Evolutionary conservation across 1,140 invertebrate species (phyloP).

Genomic region (Halesus radiatus): DNA sequence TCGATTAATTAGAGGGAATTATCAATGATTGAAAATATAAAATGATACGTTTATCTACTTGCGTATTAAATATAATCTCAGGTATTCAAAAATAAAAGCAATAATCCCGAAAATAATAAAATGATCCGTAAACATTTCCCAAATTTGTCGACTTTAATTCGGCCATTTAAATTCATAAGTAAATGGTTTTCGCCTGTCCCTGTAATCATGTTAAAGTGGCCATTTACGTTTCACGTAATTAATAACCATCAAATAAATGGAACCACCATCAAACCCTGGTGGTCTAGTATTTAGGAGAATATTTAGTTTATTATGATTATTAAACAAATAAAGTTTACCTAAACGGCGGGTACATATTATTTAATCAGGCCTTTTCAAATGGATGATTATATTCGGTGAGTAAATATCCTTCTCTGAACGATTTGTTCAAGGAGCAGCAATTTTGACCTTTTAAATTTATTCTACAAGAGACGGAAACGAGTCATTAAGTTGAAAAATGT

Average conservation of each 20-base stretch:
- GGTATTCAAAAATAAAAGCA: no score
- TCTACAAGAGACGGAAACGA: no score
- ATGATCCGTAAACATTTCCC: no score
- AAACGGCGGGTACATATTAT: constrained; percentile 38
- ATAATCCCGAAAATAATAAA: no score
- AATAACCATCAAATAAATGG: constrained; percentile 41
- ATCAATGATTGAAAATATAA: no score
- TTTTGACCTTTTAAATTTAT: no score
- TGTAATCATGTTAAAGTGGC: background rate
- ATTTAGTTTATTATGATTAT: constrained; percentile 42
- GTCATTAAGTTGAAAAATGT: no score
- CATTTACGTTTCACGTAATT: constrained; percentile 29
- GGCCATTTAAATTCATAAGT: constrained; percentile 33
- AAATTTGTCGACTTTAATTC: constrained; percentile 2
- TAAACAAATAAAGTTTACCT: constrained; percentile 36
- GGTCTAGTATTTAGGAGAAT: background rate
- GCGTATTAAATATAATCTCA: background rate
- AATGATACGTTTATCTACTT: background rate
- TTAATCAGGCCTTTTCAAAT: constrained; percentile 1
- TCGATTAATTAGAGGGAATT: no score
- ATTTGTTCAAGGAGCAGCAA: no score
- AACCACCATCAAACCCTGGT: constrained; percentile 8
- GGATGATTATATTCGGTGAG: background rate
- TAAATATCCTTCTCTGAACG: no score
- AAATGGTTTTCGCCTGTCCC: constrained; percentile 31